These are phyloP conservation scores for Mnemiopsis leidyi DNA, from an alignment of 37 sponge, comb jelly and placozoan genomes.

Conservation along the genomic window DNA sequence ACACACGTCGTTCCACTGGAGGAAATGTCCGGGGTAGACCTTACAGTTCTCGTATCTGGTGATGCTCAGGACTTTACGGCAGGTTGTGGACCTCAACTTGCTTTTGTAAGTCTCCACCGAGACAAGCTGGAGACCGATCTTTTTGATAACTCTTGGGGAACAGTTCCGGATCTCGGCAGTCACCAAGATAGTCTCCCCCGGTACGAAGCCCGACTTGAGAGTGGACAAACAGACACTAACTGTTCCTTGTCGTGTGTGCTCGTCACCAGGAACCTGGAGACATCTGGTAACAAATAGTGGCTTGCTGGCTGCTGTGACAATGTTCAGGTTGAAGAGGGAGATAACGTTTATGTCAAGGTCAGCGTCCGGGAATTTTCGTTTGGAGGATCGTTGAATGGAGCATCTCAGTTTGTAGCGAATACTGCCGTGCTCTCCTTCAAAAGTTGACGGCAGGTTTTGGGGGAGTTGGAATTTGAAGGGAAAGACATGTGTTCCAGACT, in stretches of 20 bases:
- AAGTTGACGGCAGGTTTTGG: not conserved
- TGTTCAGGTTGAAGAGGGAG: constrained; percentile 1
- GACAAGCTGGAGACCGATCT: not conserved
- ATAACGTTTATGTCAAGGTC: not conserved
- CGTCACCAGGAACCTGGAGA: not conserved
- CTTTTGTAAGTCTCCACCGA: constrained; percentile 43
- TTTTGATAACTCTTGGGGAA: not conserved
- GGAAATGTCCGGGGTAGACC: not conserved
- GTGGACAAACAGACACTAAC: not conserved
- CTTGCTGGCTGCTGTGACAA: not conserved
- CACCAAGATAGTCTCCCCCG: not conserved
- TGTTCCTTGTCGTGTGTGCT: not conserved
- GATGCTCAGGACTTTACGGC: not conserved
- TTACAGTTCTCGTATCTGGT: not conserved
- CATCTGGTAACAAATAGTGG: not conserved
- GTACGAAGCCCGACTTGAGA: not conserved
- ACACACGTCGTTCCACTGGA: not conserved
- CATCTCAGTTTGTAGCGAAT: not conserved
- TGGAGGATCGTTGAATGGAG: not conserved
- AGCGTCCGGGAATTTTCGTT: not conserved
- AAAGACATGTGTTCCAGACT: not conserved
- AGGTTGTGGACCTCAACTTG: not conserved
- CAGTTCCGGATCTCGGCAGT: not conserved
- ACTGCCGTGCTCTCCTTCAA: constrained; percentile 5
- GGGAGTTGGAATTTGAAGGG: constrained; percentile 21